Conservation (phyloP, 2,888 invertebrate species). For the Agrochola lota region DNA sequence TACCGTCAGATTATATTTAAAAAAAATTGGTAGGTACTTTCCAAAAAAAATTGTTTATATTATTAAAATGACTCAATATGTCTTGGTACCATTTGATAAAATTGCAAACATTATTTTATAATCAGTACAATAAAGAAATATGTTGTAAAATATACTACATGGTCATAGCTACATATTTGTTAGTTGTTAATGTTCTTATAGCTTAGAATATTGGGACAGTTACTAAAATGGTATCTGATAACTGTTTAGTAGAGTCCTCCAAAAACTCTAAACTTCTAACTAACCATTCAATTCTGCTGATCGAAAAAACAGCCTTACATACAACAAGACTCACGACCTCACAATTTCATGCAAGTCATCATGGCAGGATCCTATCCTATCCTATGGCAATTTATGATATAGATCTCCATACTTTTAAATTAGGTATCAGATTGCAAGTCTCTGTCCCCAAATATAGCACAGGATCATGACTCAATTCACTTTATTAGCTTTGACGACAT, state of each 20-base stretch:
- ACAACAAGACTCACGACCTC: neutral
- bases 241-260: neutral
- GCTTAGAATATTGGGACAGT: neutral
- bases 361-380: neutral
- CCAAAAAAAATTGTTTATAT: neutral
- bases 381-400: neutral
- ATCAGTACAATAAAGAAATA: neutral
- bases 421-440: constrained; percentile 26
- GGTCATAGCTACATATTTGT: neutral
- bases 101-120: neutral
- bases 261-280: neutral
- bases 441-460: constrained; percentile 33
- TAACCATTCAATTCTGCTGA: neutral
- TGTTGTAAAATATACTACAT: neutral
- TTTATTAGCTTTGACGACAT: constrained; percentile 33
- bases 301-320: neutral
- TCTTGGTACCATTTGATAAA: neutral
- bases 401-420: neutral
- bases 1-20: neutral
- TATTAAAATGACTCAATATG: neutral
- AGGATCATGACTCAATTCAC: constrained; percentile 53
- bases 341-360: constrained; percentile 15
- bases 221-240: neutral
- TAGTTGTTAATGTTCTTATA: neutral
- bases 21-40: neutral